phyloP scores from a whole-genome alignment of 92 coral and sea anemone genomes.

The Parazoanthus darwini region DNA sequence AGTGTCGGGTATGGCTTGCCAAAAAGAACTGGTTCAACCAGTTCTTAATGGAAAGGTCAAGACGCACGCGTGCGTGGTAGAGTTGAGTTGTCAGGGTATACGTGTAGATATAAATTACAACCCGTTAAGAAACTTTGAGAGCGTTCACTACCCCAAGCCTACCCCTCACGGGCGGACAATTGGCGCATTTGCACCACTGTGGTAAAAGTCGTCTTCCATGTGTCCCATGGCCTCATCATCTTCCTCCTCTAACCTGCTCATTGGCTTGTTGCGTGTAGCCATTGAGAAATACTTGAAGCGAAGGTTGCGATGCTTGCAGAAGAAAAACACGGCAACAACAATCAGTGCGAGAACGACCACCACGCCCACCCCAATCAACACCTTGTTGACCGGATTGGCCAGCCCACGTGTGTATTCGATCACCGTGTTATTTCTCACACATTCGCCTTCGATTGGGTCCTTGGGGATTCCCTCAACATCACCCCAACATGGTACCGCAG shows the following conservation, averaged over 20 bases:
- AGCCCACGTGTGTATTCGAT: not conserved
- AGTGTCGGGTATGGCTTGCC: too few relatives aligned
- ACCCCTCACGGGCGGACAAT: conserved; percentile 32
- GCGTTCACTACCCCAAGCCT: not conserved
- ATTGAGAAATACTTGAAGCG: conserved; percentile 66
- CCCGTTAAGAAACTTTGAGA: not conserved
- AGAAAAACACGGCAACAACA: conserved; percentile 63
- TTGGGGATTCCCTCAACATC: conserved; percentile 28
- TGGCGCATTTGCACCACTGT: conserved; percentile 32
- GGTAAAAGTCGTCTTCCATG: conserved; percentile 55
- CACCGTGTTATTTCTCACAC: not conserved
- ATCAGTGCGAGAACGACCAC: conserved; percentile 59
- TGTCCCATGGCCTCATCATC: conserved; percentile 69
- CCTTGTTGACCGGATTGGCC: conserved; percentile 51
- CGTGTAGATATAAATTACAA: too few relatives aligned
- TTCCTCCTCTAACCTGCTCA: conserved; percentile 83
- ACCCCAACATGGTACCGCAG: conserved; percentile 74
- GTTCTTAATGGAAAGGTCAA: too few relatives aligned
- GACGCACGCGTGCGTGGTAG: too few relatives aligned
- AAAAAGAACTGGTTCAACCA: too few relatives aligned
- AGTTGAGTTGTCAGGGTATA: too few relatives aligned
- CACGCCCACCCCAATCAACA: conserved; percentile 80
- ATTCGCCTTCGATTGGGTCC: conserved; percentile 17
- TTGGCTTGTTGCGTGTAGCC: conserved; percentile 75
- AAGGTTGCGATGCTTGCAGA: conserved; percentile 73